These are phyloP conservation scores for Thryonomys swinderianus DNA, from an alignment of 2,113 vertebrate species.

Conservation along the genomic window DNA sequence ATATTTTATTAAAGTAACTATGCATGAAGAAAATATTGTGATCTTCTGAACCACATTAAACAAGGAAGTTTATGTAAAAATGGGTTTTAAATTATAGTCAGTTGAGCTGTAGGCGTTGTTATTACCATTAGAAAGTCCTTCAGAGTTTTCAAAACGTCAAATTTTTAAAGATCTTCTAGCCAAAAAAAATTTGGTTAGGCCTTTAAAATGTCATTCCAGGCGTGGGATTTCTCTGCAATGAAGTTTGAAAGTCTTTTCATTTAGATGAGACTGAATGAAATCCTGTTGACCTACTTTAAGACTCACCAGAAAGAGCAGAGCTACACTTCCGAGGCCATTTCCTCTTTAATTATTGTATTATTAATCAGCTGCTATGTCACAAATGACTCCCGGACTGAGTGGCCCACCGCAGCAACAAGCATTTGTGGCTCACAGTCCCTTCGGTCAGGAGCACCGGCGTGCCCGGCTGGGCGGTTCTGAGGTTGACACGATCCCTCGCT, in stretches of 20 bases:
- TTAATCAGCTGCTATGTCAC: not conserved
- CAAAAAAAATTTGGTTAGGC: conserved; percentile 33
- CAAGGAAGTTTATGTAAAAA: not conserved
- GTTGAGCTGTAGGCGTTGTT: not conserved
- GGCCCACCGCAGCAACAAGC: not conserved
- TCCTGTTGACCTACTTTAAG: conserved; percentile 54
- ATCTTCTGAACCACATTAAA: conserved; percentile 49
- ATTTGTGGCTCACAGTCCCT: not conserved
- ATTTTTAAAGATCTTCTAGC: conserved; percentile 21
- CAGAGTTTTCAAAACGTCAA: not conserved
- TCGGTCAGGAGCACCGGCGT: not conserved
- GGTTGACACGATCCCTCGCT: not conserved
- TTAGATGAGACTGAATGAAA: conserved; percentile 61
- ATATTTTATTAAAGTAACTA: conserved; percentile 15
- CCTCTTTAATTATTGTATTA: conserved; percentile 36
- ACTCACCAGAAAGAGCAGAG: conserved; percentile 1
- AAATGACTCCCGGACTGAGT: not conserved
- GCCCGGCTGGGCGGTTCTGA: not conserved
- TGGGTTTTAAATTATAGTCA: conserved; percentile 21
- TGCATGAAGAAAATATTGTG: not conserved
- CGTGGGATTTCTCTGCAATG: conserved; percentile 2
- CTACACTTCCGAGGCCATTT: not conserved
- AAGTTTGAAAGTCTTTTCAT: conserved; percentile 37
- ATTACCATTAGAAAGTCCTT: conserved; percentile 25
- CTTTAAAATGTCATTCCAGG: conserved; percentile 38